phyloP scores from a whole-genome alignment of 1,140 invertebrate species.

The Ooceraea biroi region DNA sequence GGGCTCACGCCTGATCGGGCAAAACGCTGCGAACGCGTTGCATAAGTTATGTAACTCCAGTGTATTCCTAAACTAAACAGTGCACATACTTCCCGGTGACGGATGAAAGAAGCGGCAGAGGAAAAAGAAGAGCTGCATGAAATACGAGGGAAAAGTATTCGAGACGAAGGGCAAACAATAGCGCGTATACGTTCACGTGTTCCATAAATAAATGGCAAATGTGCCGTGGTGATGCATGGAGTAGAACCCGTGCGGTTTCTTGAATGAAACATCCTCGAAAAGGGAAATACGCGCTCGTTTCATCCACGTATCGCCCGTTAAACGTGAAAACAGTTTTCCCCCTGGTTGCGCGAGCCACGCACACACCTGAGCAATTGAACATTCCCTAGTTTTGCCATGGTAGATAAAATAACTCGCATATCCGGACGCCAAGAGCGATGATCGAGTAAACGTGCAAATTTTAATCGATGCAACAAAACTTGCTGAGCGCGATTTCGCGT shows the following conservation, averaged over 20 bases:
- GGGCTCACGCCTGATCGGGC: conserved; percentile 21
- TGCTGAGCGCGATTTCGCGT: background rate
- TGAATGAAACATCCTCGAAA: conserved; percentile 48
- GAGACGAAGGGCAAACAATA: background rate
- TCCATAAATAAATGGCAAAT: conserved; percentile 43
- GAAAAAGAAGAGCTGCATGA: background rate
- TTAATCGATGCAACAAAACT: conserved; percentile 14
- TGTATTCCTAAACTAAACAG: conserved; percentile 12
- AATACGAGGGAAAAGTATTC: background rate
- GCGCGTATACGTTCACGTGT: conserved; percentile 21
- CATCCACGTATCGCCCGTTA: background rate
- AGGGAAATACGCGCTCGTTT: background rate
- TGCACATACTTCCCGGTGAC: conserved; percentile 3
- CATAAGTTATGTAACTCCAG: conserved; percentile 9
- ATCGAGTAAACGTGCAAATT: background rate
- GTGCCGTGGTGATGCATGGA: background rate
- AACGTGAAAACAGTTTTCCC: conserved; percentile 24
- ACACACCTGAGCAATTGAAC: background rate
- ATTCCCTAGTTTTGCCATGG: background rate
- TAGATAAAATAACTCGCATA: background rate
- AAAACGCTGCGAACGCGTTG: background rate
- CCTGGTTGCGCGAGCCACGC: conserved; percentile 1
- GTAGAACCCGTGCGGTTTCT: conserved; percentile 10
- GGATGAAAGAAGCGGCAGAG: background rate
- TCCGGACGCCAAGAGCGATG: background rate